Conservation (phyloP, 2,113 vertebrate species). For the Strix aluco region DNA sequence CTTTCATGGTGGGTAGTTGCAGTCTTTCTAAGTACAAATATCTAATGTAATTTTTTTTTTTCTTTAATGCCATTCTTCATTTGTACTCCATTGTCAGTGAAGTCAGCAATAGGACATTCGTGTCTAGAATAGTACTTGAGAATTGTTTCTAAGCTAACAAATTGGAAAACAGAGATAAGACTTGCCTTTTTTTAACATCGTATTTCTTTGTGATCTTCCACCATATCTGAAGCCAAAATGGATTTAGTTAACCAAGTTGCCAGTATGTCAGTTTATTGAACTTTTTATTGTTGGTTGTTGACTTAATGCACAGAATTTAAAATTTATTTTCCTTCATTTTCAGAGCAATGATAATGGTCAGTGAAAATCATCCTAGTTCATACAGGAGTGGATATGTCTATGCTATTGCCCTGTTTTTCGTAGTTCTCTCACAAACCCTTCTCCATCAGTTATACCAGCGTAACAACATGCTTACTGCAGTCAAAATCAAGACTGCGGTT, state of each 20-base stretch:
- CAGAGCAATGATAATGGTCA: slow-evolving; percentile 60
- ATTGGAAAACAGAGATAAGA: background rate
- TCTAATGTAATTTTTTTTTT: background rate
- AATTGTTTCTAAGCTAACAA: background rate
- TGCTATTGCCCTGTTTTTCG: slow-evolving; percentile 41
- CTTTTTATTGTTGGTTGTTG: background rate
- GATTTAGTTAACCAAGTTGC: background rate
- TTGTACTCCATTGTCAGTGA: background rate
- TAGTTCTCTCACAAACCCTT: slow-evolving; percentile 50
- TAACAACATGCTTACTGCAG: slow-evolving; percentile 60
- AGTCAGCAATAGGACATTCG: background rate
- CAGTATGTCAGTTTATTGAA: background rate
- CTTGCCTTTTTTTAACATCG: background rate
- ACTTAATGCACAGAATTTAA: background rate
- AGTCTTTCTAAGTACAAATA: background rate
- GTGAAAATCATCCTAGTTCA: slow-evolving; percentile 26
- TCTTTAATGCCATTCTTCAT: background rate
- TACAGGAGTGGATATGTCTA: slow-evolving; percentile 39
- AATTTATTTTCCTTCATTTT: background rate
- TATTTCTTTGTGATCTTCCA: background rate
- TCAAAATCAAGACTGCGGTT: slow-evolving; percentile 66
- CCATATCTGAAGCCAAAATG: background rate
- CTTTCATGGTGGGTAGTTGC: background rate
- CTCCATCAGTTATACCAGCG: slow-evolving; percentile 61
- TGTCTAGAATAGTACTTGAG: background rate